These are phyloP conservation scores for Hoplias malabaricus DNA, from an alignment of 2,113 vertebrate species.

Conservation along the genomic window DNA sequence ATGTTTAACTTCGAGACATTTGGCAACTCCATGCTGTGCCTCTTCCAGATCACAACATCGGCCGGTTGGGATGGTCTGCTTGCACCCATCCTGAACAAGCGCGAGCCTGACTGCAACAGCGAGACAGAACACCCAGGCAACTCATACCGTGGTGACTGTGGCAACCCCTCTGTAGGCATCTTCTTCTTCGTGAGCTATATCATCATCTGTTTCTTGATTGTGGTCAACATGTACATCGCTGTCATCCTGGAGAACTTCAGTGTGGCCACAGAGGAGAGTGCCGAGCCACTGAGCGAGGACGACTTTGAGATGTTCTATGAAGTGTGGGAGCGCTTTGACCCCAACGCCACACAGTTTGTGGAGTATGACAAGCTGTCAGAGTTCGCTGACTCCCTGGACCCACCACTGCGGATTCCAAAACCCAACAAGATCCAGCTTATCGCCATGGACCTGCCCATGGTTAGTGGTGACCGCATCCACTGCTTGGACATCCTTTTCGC, in stretches of 20 bases:
- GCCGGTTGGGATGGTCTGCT: constrained; percentile 87
- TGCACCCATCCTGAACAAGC: constrained; percentile 86
- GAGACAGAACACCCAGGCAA: constrained; percentile 82
- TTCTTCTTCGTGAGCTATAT: constrained; percentile 97
- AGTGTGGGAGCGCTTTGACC: constrained; percentile 94
- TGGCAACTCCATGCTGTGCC: constrained; percentile 94
- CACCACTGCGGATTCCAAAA: constrained; percentile 88
- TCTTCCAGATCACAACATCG: constrained; percentile 95
- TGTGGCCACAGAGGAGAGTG: constrained; percentile 93
- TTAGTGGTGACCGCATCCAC: constrained; percentile 95
- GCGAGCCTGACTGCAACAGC: constrained; percentile 85
- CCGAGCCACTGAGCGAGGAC: constrained; percentile 91
- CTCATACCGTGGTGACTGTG: constrained; percentile 83
- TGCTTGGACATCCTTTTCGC: constrained; percentile 98
- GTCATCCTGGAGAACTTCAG: constrained; percentile 97
- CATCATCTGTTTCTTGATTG: constrained; percentile 96
- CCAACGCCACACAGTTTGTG: constrained; percentile 90
- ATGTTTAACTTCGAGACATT: constrained; percentile 98
- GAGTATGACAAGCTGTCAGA: constrained; percentile 86
- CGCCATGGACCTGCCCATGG: constrained; percentile 95
- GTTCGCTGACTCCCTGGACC: constrained; percentile 89
- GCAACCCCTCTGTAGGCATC: constrained; percentile 88
- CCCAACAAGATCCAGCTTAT: constrained; percentile 90
- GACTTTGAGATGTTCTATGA: constrained; percentile 99
- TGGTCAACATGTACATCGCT: constrained; percentile 99